Conservation (phyloP, 2,797 vertebrate genomes). For the Nyctalus aviator region DNA sequence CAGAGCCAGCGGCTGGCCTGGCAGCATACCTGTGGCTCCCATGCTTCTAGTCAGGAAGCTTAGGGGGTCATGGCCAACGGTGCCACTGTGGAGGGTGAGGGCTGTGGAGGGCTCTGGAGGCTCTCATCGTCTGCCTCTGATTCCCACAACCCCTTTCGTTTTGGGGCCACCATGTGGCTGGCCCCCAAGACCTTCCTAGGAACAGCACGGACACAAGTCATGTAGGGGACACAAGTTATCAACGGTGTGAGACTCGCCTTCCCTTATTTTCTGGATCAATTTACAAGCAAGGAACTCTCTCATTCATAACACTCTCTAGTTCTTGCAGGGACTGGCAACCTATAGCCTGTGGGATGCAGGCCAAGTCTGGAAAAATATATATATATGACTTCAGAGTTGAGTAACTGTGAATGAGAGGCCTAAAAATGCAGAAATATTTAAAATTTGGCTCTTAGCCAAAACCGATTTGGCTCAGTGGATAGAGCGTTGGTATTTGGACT, state of each 20-base stretch:
- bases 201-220: background rate
- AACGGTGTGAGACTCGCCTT: background rate
- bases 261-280: background rate
- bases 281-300: background rate
- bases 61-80: background rate
- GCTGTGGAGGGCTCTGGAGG: background rate
- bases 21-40: background rate
- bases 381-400: background rate
- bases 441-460: background rate
- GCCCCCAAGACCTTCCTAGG: background rate
- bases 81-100: background rate
- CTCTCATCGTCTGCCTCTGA: background rate
- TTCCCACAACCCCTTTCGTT: background rate
- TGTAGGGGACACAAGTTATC: background rate
- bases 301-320: background rate
- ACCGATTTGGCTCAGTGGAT: too few relatives aligned
- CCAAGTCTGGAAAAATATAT: background rate
- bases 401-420: background rate
- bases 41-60: background rate
- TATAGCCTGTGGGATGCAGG: too few relatives aligned
- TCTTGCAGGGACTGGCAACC: background rate
- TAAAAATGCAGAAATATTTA: background rate
- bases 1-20: background rate
- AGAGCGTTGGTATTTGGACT: too few relatives aligned
- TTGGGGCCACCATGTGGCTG: background rate